Conservation (phyloP, 92 coral and sea anemone species). For the Epizoanthus scotinus region DNA sequence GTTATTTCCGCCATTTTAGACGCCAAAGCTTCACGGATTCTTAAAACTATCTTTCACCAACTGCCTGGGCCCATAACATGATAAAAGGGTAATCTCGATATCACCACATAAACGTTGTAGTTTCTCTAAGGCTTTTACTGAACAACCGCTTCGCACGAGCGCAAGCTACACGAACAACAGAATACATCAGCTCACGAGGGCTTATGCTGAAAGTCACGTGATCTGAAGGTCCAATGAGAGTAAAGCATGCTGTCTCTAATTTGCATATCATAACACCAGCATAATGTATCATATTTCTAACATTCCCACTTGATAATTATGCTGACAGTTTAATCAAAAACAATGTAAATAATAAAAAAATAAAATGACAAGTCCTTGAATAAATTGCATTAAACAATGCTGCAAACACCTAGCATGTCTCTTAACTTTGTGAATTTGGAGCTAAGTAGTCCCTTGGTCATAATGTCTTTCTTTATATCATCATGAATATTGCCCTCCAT, state of each 20-base stretch:
- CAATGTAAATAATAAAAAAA: neutral
- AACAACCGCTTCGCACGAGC: neutral
- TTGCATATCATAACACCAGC: too few species aligned
- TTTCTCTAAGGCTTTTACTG: neutral
- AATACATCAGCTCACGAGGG: conserved; percentile 4
- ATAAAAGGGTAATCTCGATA: neutral
- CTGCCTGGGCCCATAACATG: conserved; percentile 56
- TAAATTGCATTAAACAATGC: neutral
- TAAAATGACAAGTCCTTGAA: neutral
- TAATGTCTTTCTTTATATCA: conserved; percentile 76
- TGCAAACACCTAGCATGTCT: neutral
- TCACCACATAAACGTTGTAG: too few species aligned
- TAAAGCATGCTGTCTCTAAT: too few species aligned
- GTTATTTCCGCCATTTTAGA: conserved; percentile 47
- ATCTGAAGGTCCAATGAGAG: too few species aligned
- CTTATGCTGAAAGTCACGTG: neutral
- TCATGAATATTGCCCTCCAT: conserved; percentile 87
- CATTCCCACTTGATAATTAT: too few species aligned
- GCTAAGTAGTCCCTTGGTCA: conserved; percentile 62
- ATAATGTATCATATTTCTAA: too few species aligned
- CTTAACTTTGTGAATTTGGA: neutral
- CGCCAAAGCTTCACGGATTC: neutral
- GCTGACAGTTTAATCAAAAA: too few species aligned
- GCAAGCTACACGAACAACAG: neutral
- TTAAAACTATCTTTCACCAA: neutral